Evolutionary conservation across 2,797 vertebrate species (phyloP).

Genomic region (Adelosebastes latens): DNA sequence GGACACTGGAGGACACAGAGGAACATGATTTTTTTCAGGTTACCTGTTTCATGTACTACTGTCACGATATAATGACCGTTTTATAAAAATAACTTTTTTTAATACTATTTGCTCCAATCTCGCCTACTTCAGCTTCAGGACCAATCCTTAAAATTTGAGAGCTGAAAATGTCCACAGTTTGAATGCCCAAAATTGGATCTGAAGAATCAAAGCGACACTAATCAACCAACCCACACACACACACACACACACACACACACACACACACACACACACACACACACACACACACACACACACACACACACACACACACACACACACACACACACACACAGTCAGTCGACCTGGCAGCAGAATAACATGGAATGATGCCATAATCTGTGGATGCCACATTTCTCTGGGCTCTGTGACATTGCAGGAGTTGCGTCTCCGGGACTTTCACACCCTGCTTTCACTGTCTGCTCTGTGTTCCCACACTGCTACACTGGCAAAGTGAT

Average conservation of each 20-base stretch:
- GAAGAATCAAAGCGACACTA: background rate
- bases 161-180: background rate
- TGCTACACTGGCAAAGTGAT: background rate
- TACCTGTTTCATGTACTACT: too few relatives aligned
- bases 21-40: too few relatives aligned
- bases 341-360: slow-evolving; percentile 1
- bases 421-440: slow-evolving; percentile 38
- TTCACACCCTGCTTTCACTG: slow-evolving; percentile 55
- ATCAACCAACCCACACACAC: background rate
- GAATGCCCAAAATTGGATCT: background rate
- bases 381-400: slow-evolving; percentile 76
- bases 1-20: too few relatives aligned
- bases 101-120: background rate
- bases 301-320: background rate
- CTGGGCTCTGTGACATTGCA: slow-evolving; percentile 69
- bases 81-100: too few relatives aligned
- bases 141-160: background rate
- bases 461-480: slow-evolving; percentile 37
- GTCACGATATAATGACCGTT: too few relatives aligned
- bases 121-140: background rate
- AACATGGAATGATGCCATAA: slow-evolving; percentile 68
- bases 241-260: background rate
- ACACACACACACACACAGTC: background rate
- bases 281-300: background rate
- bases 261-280: background rate